These are phyloP conservation scores for Corvus moneduloides DNA, from an alignment of 2,113 vertebrate species.

Conservation along the genomic window DNA sequence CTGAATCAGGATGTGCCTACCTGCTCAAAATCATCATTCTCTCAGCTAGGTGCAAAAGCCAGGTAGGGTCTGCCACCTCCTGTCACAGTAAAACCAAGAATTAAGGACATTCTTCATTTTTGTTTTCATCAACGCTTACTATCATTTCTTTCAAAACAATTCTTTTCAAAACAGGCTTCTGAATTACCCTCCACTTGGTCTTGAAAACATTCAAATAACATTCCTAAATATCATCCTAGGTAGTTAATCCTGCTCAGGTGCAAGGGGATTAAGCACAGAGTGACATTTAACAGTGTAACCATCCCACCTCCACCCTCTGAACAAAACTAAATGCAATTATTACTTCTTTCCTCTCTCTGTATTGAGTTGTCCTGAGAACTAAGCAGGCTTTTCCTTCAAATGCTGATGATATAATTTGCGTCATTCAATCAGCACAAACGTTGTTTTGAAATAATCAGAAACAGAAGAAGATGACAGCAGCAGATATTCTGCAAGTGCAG, in stretches of 20 bases:
- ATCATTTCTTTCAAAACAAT: background rate
- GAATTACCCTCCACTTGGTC: background rate
- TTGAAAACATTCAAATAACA: background rate
- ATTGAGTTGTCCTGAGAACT: background rate
- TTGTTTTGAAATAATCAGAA: background rate
- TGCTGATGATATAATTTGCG: background rate
- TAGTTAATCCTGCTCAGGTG: background rate
- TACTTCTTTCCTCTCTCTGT: background rate
- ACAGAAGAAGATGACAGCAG: background rate
- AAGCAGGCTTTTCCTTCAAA: background rate
- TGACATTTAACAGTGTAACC: background rate
- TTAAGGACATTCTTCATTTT: background rate
- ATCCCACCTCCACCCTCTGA: background rate
- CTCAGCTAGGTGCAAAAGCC: background rate
- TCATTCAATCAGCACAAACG: background rate
- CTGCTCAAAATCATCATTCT: background rate
- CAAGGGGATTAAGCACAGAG: background rate
- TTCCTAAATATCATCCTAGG: background rate
- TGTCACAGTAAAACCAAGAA: background rate
- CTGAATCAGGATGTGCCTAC: background rate
- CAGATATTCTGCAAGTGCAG: background rate
- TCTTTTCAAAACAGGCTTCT: background rate
- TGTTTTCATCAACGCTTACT: background rate
- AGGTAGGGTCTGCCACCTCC: background rate
- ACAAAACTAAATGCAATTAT: accelerated